phyloP scores from a whole-genome alignment of 2,797 vertebrate species.

The Podarcis lilfordi region DNA sequence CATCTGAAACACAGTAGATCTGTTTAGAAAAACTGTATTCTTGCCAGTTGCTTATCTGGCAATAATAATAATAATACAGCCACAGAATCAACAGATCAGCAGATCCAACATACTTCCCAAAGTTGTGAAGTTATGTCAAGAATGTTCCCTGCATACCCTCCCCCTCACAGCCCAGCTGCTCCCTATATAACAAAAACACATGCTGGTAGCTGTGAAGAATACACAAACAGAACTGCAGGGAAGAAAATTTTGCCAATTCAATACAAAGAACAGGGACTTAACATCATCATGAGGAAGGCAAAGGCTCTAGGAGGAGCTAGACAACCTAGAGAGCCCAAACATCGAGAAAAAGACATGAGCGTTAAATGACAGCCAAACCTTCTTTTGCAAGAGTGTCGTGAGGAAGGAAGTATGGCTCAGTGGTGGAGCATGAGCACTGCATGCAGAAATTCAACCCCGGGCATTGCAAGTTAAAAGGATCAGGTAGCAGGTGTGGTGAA shows the following conservation, averaged over 20 bases:
- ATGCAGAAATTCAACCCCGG: neutral
- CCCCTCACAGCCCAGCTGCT: constrained; percentile 59
- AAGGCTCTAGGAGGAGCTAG: neutral
- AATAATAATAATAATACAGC: neutral
- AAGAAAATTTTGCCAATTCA: neutral
- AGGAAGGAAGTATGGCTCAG: neutral
- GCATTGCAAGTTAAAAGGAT: neutral
- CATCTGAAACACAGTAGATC: fast-evolving
- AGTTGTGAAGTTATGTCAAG: constrained; percentile 62
- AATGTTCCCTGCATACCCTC: constrained; percentile 60
- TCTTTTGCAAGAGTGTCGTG: neutral
- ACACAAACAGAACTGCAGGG: neutral
- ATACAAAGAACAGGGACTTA: neutral
- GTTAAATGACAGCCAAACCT: neutral
- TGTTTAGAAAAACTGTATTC: fast-evolving
- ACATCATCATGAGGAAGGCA: neutral
- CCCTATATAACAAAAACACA: neutral
- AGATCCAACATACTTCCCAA: constrained; percentile 40
- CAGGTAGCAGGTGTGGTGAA: neutral
- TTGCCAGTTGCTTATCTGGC: neutral
- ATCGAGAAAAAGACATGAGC: neutral
- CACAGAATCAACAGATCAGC: constrained; percentile 24
- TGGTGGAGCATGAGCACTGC: neutral
- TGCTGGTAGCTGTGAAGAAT: neutral
- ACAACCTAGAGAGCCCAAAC: neutral